Evolutionary conservation across 2,888 invertebrate species (phyloP), one percentile per base, ranked within the genome.

Genomic region (Cybosia mesomella): DNA sequence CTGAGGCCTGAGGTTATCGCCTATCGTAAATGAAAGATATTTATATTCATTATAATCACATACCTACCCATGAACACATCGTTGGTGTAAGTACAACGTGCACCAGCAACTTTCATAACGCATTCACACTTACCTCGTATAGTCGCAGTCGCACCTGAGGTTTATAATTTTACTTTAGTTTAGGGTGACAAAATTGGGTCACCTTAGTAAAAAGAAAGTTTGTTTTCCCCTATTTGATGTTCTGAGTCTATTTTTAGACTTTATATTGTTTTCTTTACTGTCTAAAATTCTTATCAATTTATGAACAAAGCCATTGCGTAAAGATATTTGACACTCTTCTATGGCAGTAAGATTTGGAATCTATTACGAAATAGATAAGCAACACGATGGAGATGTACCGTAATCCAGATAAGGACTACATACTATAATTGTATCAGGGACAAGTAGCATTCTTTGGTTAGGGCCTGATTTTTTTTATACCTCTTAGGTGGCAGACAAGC

Each of bases 141-240:
- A n/a, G 8, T 7, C 3, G 32, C 9, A 34, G n/a, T n/a, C 49
- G 49, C n/a, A 49, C n/a, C 49, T 49, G 49, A 49, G n/a, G 49
- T 49, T 49, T n/a, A 8, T 43, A n/a, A 49, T 49, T 49, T 49
- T n/a, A 49, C 49, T 49, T 49, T 49, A n/a, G n/a, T 49, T 49
- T 49, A 49, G 49, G 49, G 49, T 49, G n/a, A 49, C 8, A 49
- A 49, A 49, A 49, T 1, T 49, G n/a, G 49, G 49, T 49, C 49
- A n/a, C n/a, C 1, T 49, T n/a, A 8, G n/a, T 49, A 9, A n/a
- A 49, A 49, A 49, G 28, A 36, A 10, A 1, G 15, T 39, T 43
- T n/a, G 49, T 49, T n/a, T 49, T 9, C 49, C 49, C 49, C 49
- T 49, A 49, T n/a, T 49, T n/a, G n/a, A 49, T 43, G 43, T 43